Evolutionary conservation across 2,888 invertebrate species (phyloP), one percentile per base, ranked within the genome.

Genomic region (Hyposoter didymator): DNA sequence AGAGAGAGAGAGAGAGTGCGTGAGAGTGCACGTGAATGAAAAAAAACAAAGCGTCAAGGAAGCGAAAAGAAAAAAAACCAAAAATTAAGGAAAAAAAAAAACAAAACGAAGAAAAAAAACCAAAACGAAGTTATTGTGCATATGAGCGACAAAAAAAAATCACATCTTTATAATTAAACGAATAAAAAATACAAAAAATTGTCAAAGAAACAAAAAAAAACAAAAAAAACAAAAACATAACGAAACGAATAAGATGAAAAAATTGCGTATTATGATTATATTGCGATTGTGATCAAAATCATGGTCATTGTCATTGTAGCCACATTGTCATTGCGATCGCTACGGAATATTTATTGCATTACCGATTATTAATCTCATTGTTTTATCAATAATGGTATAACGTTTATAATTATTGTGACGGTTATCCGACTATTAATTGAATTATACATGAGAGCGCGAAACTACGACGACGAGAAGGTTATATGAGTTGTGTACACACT

Each of bases 251-350:
- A 83, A 78, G 39, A 22, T 1, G 59, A 72, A 82, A 82, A 87
- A 86, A 93, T 92, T 92, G 92, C 92, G 91, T 93, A 92, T 93
- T 93, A 92, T 91, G 90, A 93, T 93, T 93, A 93, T 91, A 93
- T 91, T 91, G 91, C 90, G 92, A 92, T 93, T 92, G 92, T 91
- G 92, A 92, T 92, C 92, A 91, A 88, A 90, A 90, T 90, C 90
- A 90, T 90, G 89, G 90, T 91, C 91, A 92, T 92, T 92, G 91
- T 92, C 92, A 91, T 91, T 90, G 91, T 89, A 87, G 88, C 89
- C 89, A 89, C 89, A 88, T 88, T 88, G 89, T 90, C 89, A 90
- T 90, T 90, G 89, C 90, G 88, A 89, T 90, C 86, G 87, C 88
- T 88, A 87, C 84, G 80, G 55, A 90, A 88, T 90, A 87, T 88